Evolutionary conservation across 2,113 vertebrate species (phyloP).

Genomic region (Bubo scandiacus): DNA sequence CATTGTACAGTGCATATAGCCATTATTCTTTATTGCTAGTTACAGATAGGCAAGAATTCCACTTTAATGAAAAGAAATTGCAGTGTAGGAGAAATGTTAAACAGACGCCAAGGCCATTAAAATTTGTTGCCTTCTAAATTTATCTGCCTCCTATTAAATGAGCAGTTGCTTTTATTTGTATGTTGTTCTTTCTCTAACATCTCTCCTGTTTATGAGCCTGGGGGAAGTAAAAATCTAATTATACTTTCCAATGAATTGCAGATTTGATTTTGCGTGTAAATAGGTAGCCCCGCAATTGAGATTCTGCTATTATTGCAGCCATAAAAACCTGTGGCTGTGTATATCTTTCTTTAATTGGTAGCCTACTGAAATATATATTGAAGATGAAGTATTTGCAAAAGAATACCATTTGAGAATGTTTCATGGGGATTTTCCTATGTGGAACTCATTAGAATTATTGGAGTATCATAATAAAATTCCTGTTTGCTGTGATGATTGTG

Average conservation of each 20-base stretch:
- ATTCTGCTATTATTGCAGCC: neutral
- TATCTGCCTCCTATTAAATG: neutral
- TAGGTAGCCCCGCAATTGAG: neutral
- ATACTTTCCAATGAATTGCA: neutral
- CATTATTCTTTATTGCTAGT: neutral
- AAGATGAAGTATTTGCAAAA: neutral
- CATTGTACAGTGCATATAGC: neutral
- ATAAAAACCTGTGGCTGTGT: neutral
- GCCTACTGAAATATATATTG: neutral
- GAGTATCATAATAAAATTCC: neutral
- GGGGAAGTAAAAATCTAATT: neutral
- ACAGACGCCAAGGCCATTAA: constrained; percentile 14
- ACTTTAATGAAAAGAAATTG: neutral
- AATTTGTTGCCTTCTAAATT: constrained; percentile 22
- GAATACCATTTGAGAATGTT: neutral
- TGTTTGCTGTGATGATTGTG: neutral
- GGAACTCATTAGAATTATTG: neutral
- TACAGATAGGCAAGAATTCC: neutral
- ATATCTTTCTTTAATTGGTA: constrained; percentile 28
- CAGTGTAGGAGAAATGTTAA: neutral
- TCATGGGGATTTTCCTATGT: neutral
- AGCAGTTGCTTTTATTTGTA: constrained; percentile 33
- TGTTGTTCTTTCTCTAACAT: constrained; percentile 14
- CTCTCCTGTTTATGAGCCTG: neutral
- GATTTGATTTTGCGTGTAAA: neutral